phyloP scores from a whole-genome alignment of 2,113 vertebrate genomes.

The Aptenodytes patagonicus region DNA sequence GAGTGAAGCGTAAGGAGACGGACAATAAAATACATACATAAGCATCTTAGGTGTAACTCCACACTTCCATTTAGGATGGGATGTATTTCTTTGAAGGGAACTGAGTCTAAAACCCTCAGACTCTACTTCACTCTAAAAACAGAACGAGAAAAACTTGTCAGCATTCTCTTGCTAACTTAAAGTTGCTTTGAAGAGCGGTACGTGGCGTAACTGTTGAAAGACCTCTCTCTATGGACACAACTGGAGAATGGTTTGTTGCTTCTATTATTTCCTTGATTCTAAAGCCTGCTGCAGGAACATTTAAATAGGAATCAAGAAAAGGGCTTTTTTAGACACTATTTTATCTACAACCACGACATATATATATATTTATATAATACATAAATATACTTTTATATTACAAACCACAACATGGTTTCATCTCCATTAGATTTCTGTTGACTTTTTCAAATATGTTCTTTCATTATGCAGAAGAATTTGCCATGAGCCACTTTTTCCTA shows the following conservation, averaged over 20 bases:
- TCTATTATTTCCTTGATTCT: not conserved
- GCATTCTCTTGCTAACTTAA: not conserved
- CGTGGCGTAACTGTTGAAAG: not conserved
- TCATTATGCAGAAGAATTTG: not conserved
- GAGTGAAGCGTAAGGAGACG: not conserved
- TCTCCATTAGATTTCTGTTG: not conserved
- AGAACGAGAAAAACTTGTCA: not conserved
- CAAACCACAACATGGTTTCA: not conserved
- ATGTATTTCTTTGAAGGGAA: not conserved
- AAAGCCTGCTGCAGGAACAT: not conserved
- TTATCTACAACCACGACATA: not conserved
- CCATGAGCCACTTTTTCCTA: not conserved
- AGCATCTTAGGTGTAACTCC: not conserved
- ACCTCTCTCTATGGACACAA: not conserved
- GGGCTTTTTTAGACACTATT: not conserved
- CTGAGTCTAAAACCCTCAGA: not conserved
- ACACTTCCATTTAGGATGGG: not conserved
- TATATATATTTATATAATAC: no score
- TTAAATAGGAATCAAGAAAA: not conserved
- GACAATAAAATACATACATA: not conserved
- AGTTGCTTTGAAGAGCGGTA: not conserved
- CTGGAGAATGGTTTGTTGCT: not conserved
- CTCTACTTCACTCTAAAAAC: not conserved
- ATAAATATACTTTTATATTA: no score
- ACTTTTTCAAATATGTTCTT: not conserved